phyloP scores from a whole-genome alignment of 2,888 invertebrate species.

The Halocaridina rubra region DNA sequence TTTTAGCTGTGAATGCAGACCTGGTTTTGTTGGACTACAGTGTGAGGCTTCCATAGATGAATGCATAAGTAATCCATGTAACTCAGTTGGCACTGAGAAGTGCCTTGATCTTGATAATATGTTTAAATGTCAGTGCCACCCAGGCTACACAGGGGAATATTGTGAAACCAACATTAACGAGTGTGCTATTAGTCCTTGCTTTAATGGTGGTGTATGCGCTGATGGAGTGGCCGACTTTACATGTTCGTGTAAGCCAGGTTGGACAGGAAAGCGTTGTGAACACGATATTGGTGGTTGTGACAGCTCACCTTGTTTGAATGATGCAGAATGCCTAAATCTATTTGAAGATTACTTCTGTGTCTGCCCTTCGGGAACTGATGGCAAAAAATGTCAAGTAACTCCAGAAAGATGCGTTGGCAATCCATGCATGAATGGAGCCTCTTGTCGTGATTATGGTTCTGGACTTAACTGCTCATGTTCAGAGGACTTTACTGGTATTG shows the following conservation, averaged over 20 bases:
- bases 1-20: constrained; percentile 91
- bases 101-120: constrained; percentile 83
- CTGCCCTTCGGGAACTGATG: constrained; percentile 94
- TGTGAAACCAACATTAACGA: constrained; percentile 91
- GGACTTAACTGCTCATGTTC: constrained; percentile 94
- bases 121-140: constrained; percentile 87
- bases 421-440: constrained; percentile 95
- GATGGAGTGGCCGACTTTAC: constrained; percentile 87
- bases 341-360: constrained; percentile 76
- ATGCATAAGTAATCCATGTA: constrained; percentile 91
- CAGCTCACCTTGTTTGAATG: constrained; percentile 90
- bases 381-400: constrained; percentile 95
- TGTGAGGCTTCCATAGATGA: constrained; percentile 94
- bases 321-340: constrained; percentile 89
- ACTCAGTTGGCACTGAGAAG: constrained; percentile 87
- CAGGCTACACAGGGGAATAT: constrained; percentile 85
- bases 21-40: constrained; percentile 85
- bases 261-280: constrained; percentile 89
- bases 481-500: constrained; percentile 84
- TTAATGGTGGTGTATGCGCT: constrained; percentile 88
- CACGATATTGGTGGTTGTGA: constrained; percentile 88
- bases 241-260: constrained; percentile 85
- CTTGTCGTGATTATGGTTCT: constrained; percentile 95
- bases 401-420: constrained; percentile 93
- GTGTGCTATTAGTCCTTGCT: constrained; percentile 85